Evolutionary conservation across 2,113 vertebrate genomes (phyloP).

Genomic region (Daboia siamensis): DNA sequence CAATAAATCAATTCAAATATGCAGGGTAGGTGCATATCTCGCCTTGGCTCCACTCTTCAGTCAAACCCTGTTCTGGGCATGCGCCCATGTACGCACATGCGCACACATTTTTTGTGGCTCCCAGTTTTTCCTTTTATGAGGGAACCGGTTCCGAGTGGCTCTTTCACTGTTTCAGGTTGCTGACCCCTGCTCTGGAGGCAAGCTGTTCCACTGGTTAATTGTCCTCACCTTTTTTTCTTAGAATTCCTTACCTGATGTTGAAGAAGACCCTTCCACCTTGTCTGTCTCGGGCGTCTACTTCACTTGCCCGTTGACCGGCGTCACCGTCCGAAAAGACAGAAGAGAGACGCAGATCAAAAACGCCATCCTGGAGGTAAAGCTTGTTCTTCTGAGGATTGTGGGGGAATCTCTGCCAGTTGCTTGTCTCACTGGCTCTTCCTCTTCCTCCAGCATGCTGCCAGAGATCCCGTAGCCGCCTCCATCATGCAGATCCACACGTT

Average conservation of each 20-base stretch:
- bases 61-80: too few relatives aligned
- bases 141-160: too few relatives aligned
- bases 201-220: too few relatives aligned
- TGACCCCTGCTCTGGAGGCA: too few relatives aligned
- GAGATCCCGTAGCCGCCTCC: constrained; percentile 83
- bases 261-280: constrained; percentile 55
- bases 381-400: neutral
- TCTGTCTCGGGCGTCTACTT: constrained; percentile 85
- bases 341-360: constrained; percentile 80
- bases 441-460: constrained; percentile 73
- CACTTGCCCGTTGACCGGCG: constrained; percentile 84
- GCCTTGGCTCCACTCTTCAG: too few relatives aligned
- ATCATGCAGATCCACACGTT: constrained; percentile 96
- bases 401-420: neutral
- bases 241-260: constrained; percentile 58
- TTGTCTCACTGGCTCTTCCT: neutral
- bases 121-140: too few relatives aligned
- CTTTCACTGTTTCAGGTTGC: too few relatives aligned
- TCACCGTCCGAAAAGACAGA: constrained; percentile 75
- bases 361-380: constrained; percentile 81
- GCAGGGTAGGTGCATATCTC: too few relatives aligned
- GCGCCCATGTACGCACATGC: too few relatives aligned
- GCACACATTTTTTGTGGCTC: too few relatives aligned
- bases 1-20: too few relatives aligned
- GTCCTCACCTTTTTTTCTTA: constrained; percentile 8